Conservation (phyloP, 30 jellyfish, hydroid and myxozoan species). For the Hydractinia echinata region DNA sequence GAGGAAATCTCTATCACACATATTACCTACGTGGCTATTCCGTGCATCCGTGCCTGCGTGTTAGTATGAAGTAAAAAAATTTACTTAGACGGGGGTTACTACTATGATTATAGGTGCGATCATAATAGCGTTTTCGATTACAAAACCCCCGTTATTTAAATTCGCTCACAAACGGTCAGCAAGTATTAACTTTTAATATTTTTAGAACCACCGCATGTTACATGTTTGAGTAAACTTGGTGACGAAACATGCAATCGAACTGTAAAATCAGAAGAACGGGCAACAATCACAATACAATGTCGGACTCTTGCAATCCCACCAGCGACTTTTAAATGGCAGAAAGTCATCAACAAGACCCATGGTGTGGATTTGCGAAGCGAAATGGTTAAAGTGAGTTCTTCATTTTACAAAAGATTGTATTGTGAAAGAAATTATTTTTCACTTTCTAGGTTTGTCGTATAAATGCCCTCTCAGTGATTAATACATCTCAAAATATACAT, state of each 20-base stretch:
- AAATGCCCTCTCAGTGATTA: no score
- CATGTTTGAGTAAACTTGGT: conserved; percentile 62
- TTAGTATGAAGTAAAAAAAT: background rate
- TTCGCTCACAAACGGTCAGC: no score
- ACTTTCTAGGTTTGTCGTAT: no score
- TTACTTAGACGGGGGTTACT: background rate
- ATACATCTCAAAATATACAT: no score
- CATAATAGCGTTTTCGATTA: background rate
- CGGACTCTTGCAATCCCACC: conserved; percentile 78
- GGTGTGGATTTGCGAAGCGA: conserved; percentile 35
- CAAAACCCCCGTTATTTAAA: no score
- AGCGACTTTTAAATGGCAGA: conserved; percentile 52
- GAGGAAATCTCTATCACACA: no score
- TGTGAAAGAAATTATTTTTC: no score
- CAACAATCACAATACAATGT: conserved; percentile 41
- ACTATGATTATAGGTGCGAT: background rate
- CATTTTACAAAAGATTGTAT: no score
- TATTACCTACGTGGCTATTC: no score
- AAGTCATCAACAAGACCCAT: background rate
- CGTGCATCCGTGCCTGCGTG: no score
- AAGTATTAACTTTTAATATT: background rate
- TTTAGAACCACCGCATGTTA: conserved; percentile 55
- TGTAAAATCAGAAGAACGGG: conserved; percentile 36
- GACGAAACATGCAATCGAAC: conserved; percentile 58
- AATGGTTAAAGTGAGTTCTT: background rate